These are phyloP conservation scores for Willisornis vidua DNA, from an alignment of 2,113 vertebrate genomes.

Conservation along the genomic window DNA sequence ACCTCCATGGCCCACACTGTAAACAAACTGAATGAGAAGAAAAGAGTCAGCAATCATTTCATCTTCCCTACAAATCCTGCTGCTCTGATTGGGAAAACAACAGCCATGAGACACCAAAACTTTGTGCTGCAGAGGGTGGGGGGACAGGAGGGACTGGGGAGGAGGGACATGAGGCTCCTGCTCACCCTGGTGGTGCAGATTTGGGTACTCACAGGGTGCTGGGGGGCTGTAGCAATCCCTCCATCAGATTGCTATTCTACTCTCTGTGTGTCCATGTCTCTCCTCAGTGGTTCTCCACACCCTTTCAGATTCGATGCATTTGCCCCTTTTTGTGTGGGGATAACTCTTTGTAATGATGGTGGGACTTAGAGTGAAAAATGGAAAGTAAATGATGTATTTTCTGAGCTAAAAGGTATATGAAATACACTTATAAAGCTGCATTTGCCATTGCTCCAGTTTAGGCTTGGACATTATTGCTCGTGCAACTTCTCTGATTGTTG, in stretches of 20 bases:
- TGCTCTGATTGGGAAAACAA: background rate
- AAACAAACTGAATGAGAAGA: conserved; percentile 49
- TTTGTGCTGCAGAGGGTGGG: background rate
- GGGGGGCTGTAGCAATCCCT: background rate
- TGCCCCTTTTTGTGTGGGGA: background rate
- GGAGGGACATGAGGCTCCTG: background rate
- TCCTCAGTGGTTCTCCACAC: background rate
- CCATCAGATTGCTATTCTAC: background rate
- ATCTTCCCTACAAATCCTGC: conserved; percentile 30
- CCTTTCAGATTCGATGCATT: background rate
- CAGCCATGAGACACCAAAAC: background rate
- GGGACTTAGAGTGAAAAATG: background rate
- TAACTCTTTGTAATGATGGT: background rate
- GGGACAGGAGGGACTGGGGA: background rate
- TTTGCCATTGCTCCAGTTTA: background rate
- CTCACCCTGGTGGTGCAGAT: background rate
- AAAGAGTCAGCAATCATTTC: conserved; percentile 44
- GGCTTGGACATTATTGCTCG: background rate
- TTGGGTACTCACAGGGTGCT: background rate
- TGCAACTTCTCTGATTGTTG: background rate
- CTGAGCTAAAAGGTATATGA: background rate
- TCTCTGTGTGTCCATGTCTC: background rate
- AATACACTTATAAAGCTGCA: background rate
- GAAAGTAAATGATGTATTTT: background rate
- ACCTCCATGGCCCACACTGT: background rate